Evolutionary conservation across 2,888 invertebrate genomes (phyloP).

Genomic region (Platerodrilus igneus): DNA sequence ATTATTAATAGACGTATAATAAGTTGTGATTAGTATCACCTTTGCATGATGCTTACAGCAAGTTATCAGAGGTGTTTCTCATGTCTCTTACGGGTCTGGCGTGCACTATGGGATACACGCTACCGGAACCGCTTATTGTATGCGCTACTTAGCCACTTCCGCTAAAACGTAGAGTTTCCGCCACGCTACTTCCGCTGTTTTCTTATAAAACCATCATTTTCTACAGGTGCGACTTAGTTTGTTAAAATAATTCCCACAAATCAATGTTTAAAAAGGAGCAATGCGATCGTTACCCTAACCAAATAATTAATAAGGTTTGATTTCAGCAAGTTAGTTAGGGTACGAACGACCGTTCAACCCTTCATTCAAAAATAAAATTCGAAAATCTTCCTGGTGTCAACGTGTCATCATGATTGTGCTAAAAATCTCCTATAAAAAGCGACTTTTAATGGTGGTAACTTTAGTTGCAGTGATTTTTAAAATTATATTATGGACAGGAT

Average conservation of each 20-base stretch:
- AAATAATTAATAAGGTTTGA: too few relatives aligned
- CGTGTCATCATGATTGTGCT: too few relatives aligned
- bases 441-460: constrained; percentile 2
- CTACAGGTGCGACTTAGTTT: constrained; percentile 39
- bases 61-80: constrained; percentile 31
- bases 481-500: constrained; percentile 17
- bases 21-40: constrained; percentile 28
- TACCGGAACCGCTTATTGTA: constrained; percentile 50
- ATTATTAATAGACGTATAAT: constrained; percentile 30
- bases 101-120: constrained; percentile 39
- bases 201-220: constrained; percentile 36
- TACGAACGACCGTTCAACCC: too few relatives aligned
- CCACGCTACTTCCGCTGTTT: constrained; percentile 45
- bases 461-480: constrained; percentile 16
- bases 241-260: too few relatives aligned
- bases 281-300: too few relatives aligned
- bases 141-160: constrained; percentile 49
- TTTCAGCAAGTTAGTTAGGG: too few relatives aligned
- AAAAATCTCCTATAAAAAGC: background rate
- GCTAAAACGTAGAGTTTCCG: constrained; percentile 47
- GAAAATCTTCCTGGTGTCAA: too few relatives aligned
- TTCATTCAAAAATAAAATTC: too few relatives aligned
- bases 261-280: too few relatives aligned
- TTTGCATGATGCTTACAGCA: constrained; percentile 29
- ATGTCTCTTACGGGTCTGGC: constrained; percentile 28